Base-by-base conservation (phyloP, 2,113 vertebrate species). In the Ailurus styani region DNA sequence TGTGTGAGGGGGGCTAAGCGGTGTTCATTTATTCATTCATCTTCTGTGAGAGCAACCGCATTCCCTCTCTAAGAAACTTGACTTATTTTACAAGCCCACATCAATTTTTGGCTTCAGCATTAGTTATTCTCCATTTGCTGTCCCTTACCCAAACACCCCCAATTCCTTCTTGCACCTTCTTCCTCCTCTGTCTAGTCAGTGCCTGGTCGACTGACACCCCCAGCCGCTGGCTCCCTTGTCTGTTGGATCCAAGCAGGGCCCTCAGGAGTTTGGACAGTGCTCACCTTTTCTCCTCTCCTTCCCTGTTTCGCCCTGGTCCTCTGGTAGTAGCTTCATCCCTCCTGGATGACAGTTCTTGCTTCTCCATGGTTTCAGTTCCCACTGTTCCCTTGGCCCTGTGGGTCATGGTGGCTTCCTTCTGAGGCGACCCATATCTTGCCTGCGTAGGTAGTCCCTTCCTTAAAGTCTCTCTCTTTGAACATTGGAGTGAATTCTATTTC, bases 401-500 rank as follows among this genome's bases (percentile, higher is more conserved):
- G 37, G 13, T 82, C 27, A 18, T 37, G 79, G 17, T 12, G 14
- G 14, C 42, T 89, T 94, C 85, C 73, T 42, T 77, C 7, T 23
- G 47, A 79, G n/a, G 52, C n/a, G 52, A 72, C 14, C 37, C 50
- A 84, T 27, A 73, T 47, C 14, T 90, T 27, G 84, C 13, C 50
- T 83, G 29, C 95, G 11, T 64, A 57, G 47, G 73, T n/a, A 57
- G 73, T 50, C 10, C 20, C 42, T 60, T 82, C 68, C 17, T 21
- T 75, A 11, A 90, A 37, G n/a, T 52, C 55, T 75, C 34, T 95
- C 55, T 68, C 34, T 96, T 88, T 79, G n/a, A 88, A 54, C 27
- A 42, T 88, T 29, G 45, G 15, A 66, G 37, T 87, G 21, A 84
- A 90, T 87, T 91, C 37, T 64, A 2, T 50, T 93, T 93, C n/a